A percentile compares a stretch with the other conserved stretches of the same genome.
These are phyloP conservation scores for Epizoanthus stellaris DNA, from an alignment of 92 coral and sea anemone genomes.

Conservation along the genomic window DNA sequence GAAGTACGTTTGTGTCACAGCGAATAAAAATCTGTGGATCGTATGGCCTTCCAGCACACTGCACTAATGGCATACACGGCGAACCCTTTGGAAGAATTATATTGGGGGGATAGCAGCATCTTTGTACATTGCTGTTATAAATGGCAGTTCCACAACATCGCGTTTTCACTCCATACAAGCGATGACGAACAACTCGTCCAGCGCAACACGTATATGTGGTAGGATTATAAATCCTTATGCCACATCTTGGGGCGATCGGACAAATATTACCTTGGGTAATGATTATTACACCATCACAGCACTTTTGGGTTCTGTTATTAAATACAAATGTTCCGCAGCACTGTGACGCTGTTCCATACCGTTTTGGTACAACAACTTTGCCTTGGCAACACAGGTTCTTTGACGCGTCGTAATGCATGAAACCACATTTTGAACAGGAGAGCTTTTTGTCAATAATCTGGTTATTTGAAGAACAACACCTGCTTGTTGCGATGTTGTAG, in stretches of 20 bases:
- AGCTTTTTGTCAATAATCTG: neutral
- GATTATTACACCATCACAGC: neutral
- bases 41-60: neutral
- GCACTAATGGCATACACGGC: neutral
- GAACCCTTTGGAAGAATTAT: neutral
- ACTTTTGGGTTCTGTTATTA: neutral
- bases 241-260: neutral
- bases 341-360: neutral
- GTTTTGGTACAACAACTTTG: neutral
- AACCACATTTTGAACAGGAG: neutral
- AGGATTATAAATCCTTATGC: neutral
- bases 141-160: neutral
- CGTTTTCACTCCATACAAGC: neutral
- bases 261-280: neutral
- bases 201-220: neutral
- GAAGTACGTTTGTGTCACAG: conserved; percentile 4
- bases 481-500: neutral
- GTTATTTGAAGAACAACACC: neutral
- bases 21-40: neutral
- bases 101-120: neutral
- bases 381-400: neutral
- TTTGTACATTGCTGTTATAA: neutral
- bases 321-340: neutral
- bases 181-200: neutral
- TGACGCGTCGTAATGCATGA: neutral